Conservation (phyloP, 2,888 invertebrate species). For the Dorcus parallelipipedus region DNA sequence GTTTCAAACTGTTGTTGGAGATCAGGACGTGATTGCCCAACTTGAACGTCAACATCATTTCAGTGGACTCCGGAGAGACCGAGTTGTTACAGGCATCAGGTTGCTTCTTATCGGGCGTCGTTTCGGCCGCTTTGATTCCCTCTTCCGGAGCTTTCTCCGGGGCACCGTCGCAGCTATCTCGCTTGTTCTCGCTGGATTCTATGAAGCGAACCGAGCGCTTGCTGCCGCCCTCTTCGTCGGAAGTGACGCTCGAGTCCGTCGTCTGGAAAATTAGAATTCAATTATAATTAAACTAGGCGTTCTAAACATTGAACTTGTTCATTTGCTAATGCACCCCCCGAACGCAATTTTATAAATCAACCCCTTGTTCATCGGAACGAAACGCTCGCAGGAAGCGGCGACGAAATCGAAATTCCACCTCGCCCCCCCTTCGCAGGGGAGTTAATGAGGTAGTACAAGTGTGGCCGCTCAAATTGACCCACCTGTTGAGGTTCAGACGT, state of each 20-base stretch:
- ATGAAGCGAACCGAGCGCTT: slow-evolving; percentile 66
- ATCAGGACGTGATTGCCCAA: slow-evolving; percentile 55
- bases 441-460: too few species aligned
- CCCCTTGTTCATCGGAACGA: too few species aligned
- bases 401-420: too few species aligned
- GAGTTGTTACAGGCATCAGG: slow-evolving; percentile 26
- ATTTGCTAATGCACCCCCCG: too few species aligned
- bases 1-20: slow-evolving; percentile 57
- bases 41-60: slow-evolving; percentile 57
- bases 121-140: slow-evolving; percentile 38
- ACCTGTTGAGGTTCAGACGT: slow-evolving; percentile 22
- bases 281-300: too few species aligned
- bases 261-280: slow-evolving; percentile 23
- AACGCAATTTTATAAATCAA: too few species aligned
- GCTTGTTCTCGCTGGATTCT: slow-evolving; percentile 48
- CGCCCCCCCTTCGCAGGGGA: too few species aligned
- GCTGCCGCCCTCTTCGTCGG: slow-evolving; percentile 58
- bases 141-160: slow-evolving; percentile 39
- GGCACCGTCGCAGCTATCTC: slow-evolving; percentile 48
- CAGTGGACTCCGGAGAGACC: slow-evolving; percentile 45
- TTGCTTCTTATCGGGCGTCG: slow-evolving; percentile 27
- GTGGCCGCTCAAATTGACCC: not conserved
- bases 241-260: slow-evolving; percentile 37
- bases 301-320: too few species aligned
- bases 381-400: too few species aligned